phyloP scores from a whole-genome alignment of 2,113 vertebrate species.

The Pterocles orientalis region DNA sequence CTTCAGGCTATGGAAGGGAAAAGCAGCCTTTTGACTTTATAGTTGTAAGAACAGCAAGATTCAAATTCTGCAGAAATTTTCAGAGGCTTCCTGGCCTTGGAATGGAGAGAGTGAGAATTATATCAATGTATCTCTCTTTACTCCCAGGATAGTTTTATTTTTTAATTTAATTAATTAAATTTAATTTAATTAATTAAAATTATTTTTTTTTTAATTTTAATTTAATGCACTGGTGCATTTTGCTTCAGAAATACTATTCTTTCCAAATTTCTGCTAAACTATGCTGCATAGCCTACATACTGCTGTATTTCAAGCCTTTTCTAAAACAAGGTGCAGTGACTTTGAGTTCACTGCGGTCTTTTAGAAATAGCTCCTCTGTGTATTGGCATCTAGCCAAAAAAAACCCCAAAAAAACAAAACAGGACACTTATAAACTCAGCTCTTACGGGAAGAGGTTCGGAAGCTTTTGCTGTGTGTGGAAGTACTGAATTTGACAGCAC shows the following conservation, averaged over 20 bases:
- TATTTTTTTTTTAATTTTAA: too few relatives aligned
- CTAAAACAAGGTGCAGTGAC: background rate
- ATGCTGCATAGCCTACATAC: rapidly evolving
- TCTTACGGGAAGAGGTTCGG: background rate
- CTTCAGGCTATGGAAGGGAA: background rate
- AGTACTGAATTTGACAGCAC: background rate
- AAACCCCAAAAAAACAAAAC: background rate
- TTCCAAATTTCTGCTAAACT: background rate
- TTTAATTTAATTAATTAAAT: background rate
- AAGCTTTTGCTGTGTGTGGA: background rate
- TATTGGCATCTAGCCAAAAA: background rate
- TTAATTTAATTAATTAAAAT: too few relatives aligned
- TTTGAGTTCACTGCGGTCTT: background rate
- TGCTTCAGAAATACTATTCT: background rate
- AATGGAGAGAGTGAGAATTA: background rate
- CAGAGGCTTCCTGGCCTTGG: background rate
- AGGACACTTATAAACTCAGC: rapidly evolving
- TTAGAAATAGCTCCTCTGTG: background rate
- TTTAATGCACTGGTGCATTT: background rate
- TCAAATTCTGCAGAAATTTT: background rate
- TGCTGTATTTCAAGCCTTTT: background rate
- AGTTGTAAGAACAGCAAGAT: background rate
- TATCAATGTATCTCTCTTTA: background rate
- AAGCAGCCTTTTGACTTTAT: background rate
- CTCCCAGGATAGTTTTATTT: background rate